Conservation (phyloP, 2,888 invertebrate genomes). For the Orthonychiurus folsomi region DNA sequence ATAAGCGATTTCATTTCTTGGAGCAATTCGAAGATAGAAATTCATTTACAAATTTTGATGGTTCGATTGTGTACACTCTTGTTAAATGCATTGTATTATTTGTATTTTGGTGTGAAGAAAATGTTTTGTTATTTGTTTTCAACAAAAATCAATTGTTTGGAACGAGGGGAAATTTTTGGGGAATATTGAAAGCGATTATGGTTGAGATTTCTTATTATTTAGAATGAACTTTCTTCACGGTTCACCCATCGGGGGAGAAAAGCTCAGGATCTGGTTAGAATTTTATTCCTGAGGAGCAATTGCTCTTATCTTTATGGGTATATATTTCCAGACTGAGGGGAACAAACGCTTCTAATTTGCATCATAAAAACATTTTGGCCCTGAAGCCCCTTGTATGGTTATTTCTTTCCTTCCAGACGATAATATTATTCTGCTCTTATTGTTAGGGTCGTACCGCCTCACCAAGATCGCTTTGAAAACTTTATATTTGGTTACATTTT, state of each 20-base stretch:
- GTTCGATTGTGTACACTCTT: too few species aligned
- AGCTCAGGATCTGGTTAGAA: neutral
- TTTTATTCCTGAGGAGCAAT: too few species aligned
- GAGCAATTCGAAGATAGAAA: too few species aligned
- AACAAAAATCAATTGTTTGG: neutral
- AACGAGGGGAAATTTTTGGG: neutral
- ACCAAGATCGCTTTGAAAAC: too few species aligned
- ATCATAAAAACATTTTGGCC: slow-evolving; percentile 38
- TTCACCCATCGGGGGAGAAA: neutral
- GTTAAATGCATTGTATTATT: neutral
- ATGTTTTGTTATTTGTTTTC: neutral
- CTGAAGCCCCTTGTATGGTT: too few species aligned
- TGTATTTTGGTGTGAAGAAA: neutral
- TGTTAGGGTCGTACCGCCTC: too few species aligned
- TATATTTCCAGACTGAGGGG: neutral
- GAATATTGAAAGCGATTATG: neutral
- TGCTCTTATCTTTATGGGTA: neutral
- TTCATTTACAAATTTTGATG: too few species aligned
- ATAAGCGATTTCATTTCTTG: too few species aligned
- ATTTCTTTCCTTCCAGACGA: too few species aligned
- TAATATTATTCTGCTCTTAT: too few species aligned
- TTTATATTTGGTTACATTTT: too few species aligned
- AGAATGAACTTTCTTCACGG: neutral
- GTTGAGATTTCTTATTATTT: neutral
- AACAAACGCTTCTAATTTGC: slow-evolving; percentile 28